A percentile compares a stretch with the other conserved stretches of the same genome.
phyloP scores from a whole-genome alignment of 2,888 invertebrate genomes.

The Pheosia gnoma region DNA sequence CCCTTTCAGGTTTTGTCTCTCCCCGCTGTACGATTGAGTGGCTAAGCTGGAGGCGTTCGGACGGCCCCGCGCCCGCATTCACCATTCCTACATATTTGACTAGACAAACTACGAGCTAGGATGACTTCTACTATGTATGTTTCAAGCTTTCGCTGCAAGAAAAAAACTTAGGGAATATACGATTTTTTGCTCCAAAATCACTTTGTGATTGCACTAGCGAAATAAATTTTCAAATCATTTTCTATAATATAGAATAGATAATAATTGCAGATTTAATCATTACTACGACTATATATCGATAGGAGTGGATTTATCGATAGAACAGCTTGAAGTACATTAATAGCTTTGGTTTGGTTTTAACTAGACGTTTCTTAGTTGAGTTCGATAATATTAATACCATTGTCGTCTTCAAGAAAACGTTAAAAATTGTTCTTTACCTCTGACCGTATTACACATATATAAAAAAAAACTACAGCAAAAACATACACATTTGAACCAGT shows the following conservation, averaged over 20 bases:
- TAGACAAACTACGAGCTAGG: constrained; percentile 24
- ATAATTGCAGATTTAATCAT: no score
- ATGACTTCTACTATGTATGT: constrained; percentile 16
- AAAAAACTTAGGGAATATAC: not conserved
- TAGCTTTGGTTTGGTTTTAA: no score
- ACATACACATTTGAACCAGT: constrained; percentile 27
- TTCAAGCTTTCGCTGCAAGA: constrained; percentile 4
- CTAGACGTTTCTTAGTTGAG: no score
- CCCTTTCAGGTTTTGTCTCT: not conserved
- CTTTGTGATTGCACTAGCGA: not conserved
- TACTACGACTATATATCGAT: no score
- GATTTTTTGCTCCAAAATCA: not conserved
- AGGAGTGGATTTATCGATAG: no score
- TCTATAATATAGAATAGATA: no score
- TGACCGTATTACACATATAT: not conserved
- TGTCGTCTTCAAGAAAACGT: no score
- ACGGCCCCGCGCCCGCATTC: constrained; percentile 26
- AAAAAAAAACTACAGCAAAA: constrained; percentile 15
- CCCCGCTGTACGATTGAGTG: constrained; percentile 12
- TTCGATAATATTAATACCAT: no score
- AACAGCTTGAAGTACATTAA: no score
- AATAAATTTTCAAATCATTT: no score
- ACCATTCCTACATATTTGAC: constrained; percentile 41
- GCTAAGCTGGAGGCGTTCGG: constrained; percentile 24
- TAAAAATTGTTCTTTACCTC: not conserved